phyloP scores from a whole-genome alignment of 2,888 invertebrate genomes.

The Watsonalla binaria region DNA sequence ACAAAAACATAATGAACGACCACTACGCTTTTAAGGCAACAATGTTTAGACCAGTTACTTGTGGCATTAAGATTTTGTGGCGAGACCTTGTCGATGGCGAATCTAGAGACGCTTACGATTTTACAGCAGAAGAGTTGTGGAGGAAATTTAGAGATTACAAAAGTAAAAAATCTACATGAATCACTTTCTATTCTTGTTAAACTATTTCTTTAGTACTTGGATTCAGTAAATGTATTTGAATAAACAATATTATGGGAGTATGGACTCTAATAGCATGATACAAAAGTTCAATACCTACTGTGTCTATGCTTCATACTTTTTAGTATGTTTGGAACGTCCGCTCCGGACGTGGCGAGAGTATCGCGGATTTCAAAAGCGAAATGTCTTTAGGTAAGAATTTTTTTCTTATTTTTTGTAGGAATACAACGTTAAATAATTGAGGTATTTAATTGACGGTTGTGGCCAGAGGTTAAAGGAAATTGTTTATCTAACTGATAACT shows the following conservation, averaged over 20 bases:
- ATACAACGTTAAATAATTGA: background rate
- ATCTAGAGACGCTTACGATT: background rate
- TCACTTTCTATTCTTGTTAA: background rate
- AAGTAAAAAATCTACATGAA: background rate
- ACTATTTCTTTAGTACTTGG: background rate
- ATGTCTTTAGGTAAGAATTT: background rate
- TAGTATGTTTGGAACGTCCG: conserved; percentile 48
- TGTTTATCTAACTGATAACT: no score
- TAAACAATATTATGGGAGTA: background rate
- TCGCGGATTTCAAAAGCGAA: conserved; percentile 19
- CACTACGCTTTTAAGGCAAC: conserved; percentile 2
- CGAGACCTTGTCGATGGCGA: background rate
- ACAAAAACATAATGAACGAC: conserved; percentile 6
- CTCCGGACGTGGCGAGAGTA: conserved; percentile 37
- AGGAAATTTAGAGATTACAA: no score
- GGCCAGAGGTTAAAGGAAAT: no score
- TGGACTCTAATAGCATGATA: background rate
- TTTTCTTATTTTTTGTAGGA: background rate
- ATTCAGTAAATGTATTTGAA: background rate
- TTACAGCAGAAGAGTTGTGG: background rate
- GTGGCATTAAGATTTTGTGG: background rate
- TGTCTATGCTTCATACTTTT: conserved; percentile 1
- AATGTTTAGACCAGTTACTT: background rate
- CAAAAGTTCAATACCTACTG: background rate
- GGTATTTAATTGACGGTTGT: no score